These are phyloP conservation scores for Trichopria drosophilae DNA, from an alignment of 2,888 invertebrate species.

Conservation along the genomic window DNA sequence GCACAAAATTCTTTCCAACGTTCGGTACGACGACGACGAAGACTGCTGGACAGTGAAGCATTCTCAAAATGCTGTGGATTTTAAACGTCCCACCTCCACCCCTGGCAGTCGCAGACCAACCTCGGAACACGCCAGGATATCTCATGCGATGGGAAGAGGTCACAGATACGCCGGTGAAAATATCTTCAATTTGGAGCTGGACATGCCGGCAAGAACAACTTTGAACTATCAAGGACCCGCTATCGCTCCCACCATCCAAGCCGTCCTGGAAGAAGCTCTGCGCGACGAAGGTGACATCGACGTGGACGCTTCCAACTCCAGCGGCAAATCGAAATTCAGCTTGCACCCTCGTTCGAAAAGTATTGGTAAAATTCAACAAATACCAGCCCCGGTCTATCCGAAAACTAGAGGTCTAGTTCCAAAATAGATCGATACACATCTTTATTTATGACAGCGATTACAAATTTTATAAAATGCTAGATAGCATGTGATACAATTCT, in stretches of 20 bases:
- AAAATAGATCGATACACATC: conserved; percentile 41
- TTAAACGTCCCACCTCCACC: conserved; percentile 68
- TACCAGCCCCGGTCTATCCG: conserved; percentile 55
- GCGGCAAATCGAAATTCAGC: conserved; percentile 46
- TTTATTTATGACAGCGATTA: no score
- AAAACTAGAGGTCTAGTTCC: conserved; percentile 56
- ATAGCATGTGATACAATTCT: no score
- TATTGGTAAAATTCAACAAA: conserved; percentile 51
- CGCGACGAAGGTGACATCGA: conserved; percentile 56
- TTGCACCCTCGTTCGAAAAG: conserved; percentile 52
- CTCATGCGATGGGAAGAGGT: conserved; percentile 60
- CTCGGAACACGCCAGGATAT: conserved; percentile 65
- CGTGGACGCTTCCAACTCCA: conserved; percentile 53
- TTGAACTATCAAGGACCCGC: conserved; percentile 72
- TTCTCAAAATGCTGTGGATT: conserved; percentile 55
- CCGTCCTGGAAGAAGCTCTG: conserved; percentile 54
- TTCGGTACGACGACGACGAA: conserved; percentile 80
- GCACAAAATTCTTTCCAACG: conserved; percentile 71
- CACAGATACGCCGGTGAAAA: conserved; percentile 66
- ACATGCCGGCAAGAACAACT: conserved; percentile 77
- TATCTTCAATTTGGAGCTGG: conserved; percentile 73
- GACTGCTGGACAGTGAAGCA: conserved; percentile 71
- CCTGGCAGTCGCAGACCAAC: conserved; percentile 68
- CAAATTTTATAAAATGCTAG: no score
- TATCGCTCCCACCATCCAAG: conserved; percentile 74